Evolutionary conservation across 2,888 invertebrate species (phyloP), one percentile per base, ranked within the genome.

Genomic region (Diaperis boleti): DNA sequence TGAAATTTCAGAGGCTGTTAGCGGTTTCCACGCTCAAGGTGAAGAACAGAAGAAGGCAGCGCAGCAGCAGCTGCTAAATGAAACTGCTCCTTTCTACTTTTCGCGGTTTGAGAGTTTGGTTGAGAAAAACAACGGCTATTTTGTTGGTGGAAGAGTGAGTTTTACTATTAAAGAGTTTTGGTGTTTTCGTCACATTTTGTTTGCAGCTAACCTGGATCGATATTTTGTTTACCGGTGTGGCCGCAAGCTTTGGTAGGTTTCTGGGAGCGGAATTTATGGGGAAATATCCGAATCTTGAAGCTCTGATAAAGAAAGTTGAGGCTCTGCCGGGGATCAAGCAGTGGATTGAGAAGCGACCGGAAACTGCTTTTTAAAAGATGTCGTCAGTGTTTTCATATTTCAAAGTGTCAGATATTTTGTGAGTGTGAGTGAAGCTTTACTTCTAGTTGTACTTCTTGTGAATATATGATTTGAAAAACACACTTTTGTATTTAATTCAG

Each of bases 61-160:
- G 59, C 79, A 82, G 39, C 82, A 79, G 1, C 78, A 82, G 0
- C 72, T 82, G 8, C 79, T 83, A 33, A 81, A 83, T 17, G 85
- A 85, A 69, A 76, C 78, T 0, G 82, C 87, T 68, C 87, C 88
- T 55, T 85, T 81, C 73, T 86, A 85, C 70, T 76, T 86, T 77
- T 81, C 83, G 39, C 85, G 84, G 70, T 77, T 89, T 1, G 85
- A 88, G 22, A 80, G 82, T 2, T 82, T 85, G 26, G 81, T 85
- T 2, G 83, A 85, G 74, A 83, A 84, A 59, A 52, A 52, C 15
- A 82, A 82, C 1, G 88, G 87, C 8, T 85, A 85, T 67, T 81
- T 87, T 64, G 85, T 83, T 61, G 76, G 82, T 70, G 80, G 78
- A 69, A 82, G 81, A 78, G 83, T 84, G 66, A 31, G 71, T 18